phyloP scores from a whole-genome alignment of 2,113 vertebrate genomes.

The Nerophis ophidion region DNA sequence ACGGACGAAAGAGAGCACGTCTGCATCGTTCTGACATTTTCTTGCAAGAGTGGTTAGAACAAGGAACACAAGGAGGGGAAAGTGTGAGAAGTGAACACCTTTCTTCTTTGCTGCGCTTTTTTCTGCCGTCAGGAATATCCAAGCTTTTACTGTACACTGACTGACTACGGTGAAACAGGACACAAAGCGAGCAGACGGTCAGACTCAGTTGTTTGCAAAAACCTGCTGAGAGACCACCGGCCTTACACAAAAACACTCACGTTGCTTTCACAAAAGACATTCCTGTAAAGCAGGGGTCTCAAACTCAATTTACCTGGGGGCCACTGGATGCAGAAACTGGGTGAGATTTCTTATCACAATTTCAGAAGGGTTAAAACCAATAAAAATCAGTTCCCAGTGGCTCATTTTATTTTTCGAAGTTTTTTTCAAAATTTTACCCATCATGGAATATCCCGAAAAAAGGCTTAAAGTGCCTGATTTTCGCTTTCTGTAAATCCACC shows the following conservation, averaged over 20 bases:
- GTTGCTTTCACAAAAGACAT: no score
- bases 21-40: conserved; percentile 76
- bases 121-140: conserved; percentile 92
- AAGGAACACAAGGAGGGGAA: conserved; percentile 9
- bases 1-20: conserved; percentile 54
- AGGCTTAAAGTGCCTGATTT: no score
- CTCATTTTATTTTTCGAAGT: no score
- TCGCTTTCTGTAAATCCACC: no score
- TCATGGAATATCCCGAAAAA: no score
- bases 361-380: no score
- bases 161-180: conserved; percentile 86
- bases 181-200: conserved; percentile 81
- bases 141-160: conserved; percentile 98
- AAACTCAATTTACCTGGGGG: no score
- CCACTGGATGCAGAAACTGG: no score
- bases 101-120: conserved; percentile 95
- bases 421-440: no score
- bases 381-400: no score
- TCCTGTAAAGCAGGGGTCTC: no score
- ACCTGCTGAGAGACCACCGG: conserved; percentile 24
- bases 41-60: conserved; percentile 11
- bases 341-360: no score
- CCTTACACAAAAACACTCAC: conserved; percentile 8
- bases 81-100: conserved; percentile 77
- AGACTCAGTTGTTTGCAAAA: conserved; percentile 29